Conservation (phyloP, 2,888 invertebrate species). For the Vanessa cardui region DNA sequence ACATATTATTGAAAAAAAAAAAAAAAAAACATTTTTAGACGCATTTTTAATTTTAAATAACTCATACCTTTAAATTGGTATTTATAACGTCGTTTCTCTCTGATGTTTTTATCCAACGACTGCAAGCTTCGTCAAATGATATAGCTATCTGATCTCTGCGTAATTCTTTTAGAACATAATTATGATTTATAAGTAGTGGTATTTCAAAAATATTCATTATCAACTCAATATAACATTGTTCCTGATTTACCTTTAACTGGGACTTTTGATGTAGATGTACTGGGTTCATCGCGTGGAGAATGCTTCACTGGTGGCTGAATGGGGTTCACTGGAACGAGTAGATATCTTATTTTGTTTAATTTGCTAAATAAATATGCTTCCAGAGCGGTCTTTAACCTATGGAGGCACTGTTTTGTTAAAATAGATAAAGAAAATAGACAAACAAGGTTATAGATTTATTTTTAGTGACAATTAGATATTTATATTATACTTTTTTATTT, state of each 20-base stretch:
- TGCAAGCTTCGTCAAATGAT: constrained; percentile 71
- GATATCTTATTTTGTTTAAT: background rate
- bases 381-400: too few relatives aligned
- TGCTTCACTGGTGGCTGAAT: constrained; percentile 30
- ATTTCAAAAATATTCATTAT: too few relatives aligned
- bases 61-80: constrained; percentile 68
- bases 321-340: constrained; percentile 45
- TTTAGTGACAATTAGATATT: too few relatives aligned
- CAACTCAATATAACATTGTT: too few relatives aligned
- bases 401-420: too few relatives aligned
- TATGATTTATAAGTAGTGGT: background rate
- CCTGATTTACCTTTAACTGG: constrained; percentile 45
- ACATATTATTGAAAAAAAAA: background rate
- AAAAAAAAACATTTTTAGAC: background rate
- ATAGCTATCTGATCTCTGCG: constrained; percentile 52
- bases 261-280: constrained; percentile 53
- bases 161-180: constrained; percentile 8
- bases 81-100: constrained; percentile 70
- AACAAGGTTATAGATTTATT: too few relatives aligned
- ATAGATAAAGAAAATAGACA: too few relatives aligned
- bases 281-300: constrained; percentile 44
- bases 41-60: background rate
- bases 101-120: constrained; percentile 76
- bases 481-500: too few relatives aligned
- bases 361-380: background rate